A percentile compares a stretch with the other conserved stretches of the same genome.
Evolutionary conservation across 2,113 vertebrate species (phyloP).

Genomic region (Eudyptes chrysolophus): DNA sequence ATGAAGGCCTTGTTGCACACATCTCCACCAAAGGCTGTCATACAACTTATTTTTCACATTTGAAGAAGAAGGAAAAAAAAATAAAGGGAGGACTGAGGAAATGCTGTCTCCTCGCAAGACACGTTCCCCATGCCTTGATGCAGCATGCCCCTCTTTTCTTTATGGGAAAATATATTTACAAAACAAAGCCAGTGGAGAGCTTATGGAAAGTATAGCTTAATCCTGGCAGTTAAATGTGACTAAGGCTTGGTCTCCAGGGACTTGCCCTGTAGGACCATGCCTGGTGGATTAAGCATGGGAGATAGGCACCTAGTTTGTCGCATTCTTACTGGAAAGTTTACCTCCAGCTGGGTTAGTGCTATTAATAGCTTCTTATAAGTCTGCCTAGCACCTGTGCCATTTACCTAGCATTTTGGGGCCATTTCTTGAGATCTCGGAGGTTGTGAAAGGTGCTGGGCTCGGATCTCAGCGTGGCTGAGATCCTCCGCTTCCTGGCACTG

Average conservation of each 20-base stretch:
- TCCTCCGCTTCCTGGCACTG: background rate
- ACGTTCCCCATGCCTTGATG: background rate
- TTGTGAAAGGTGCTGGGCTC: background rate
- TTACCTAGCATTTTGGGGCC: background rate
- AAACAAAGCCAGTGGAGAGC: background rate
- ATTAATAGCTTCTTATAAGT: background rate
- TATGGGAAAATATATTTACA: background rate
- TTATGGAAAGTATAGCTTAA: background rate
- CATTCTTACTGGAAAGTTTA: background rate
- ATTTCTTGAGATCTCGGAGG: background rate
- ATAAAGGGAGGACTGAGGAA: background rate
- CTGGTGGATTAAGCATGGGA: background rate
- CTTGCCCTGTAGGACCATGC: background rate
- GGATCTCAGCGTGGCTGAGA: background rate
- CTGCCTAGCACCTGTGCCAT: background rate
- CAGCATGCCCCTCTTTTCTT: background rate
- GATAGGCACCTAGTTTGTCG: background rate
- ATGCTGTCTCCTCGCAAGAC: background rate
- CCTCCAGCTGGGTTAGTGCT: background rate
- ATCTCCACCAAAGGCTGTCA: constrained; percentile 55
- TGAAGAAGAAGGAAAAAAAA: background rate
- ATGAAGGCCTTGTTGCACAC: constrained; percentile 81
- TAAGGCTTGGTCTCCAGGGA: background rate
- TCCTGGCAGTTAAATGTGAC: background rate
- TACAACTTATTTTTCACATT: constrained; percentile 34